Evolutionary conservation across 2,888 invertebrate species (phyloP).

Genomic region (Drosophila histrio): DNA sequence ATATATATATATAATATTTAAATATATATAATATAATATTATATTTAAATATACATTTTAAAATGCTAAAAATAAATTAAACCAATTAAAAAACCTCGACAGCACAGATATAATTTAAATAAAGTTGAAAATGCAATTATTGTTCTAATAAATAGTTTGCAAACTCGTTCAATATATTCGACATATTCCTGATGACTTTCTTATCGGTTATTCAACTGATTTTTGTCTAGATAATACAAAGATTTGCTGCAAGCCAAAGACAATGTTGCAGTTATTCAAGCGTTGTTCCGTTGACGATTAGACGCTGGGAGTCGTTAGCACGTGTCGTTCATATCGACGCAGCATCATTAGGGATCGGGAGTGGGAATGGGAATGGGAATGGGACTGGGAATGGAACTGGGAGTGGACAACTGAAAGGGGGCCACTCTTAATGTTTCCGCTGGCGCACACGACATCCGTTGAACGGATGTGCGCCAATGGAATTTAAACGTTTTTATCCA

Average conservation of each 20-base stretch:
- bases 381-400: not conserved
- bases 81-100: too few species aligned
- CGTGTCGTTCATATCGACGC: constrained; percentile 61
- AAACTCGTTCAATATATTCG: not conserved
- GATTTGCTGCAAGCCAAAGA: constrained; percentile 13
- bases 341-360: constrained; percentile 14
- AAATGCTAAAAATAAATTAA: too few species aligned
- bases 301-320: constrained; percentile 45
- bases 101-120: too few species aligned
- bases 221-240: constrained; percentile 11
- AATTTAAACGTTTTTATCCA: constrained; percentile 78
- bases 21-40: too few species aligned
- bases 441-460: constrained; percentile 82
- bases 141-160: too few species aligned
- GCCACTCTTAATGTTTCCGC: constrained; percentile 82
- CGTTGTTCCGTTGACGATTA: constrained; percentile 62
- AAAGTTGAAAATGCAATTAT: too few species aligned
- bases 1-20: too few species aligned
- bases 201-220: constrained; percentile 23
- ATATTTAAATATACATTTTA: too few species aligned
- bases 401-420: not conserved
- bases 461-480: constrained; percentile 78
- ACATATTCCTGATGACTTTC: not conserved
- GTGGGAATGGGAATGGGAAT: not conserved
- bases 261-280: constrained; percentile 40